Evolutionary conservation across 2,113 vertebrate species (phyloP).

Genomic region (Gambusia affinis): DNA sequence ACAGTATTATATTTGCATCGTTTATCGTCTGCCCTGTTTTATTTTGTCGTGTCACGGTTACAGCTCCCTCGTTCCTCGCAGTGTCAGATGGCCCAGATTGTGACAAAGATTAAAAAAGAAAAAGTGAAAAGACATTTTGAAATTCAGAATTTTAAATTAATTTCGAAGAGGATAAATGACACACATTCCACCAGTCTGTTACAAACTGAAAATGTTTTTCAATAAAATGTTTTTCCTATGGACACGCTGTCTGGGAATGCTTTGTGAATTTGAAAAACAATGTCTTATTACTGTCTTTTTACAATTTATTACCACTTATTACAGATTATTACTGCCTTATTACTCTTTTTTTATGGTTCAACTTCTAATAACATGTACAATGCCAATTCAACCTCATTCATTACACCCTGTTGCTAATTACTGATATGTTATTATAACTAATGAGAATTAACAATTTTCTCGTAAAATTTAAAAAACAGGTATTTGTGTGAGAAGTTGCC

Average conservation of each 20-base stretch:
- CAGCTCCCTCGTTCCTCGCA: constrained; percentile 75
- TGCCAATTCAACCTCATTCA: too few relatives aligned
- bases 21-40: constrained; percentile 82
- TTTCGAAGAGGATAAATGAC: constrained; percentile 77
- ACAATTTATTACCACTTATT: too few relatives aligned
- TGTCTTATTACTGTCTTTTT: constrained; percentile 5
- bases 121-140: constrained; percentile 64
- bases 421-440: not conserved
- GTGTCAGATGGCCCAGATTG: constrained; percentile 84
- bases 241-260: constrained; percentile 73
- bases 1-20: constrained; percentile 98
- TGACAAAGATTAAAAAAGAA: constrained; percentile 45
- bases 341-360: too few relatives aligned
- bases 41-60: constrained; percentile 84
- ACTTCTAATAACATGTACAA: too few relatives aligned
- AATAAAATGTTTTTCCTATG: constrained; percentile 99
- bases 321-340: too few relatives aligned
- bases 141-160: constrained; percentile 68
- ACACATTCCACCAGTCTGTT: constrained; percentile 98
- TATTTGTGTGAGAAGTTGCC: too few relatives aligned
- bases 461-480: not conserved
- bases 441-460: too few relatives aligned
- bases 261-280: constrained; percentile 23
- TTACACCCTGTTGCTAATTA: not conserved
- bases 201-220: constrained; percentile 99